These are phyloP conservation scores for Amiota mariae DNA, from an alignment of 2,888 invertebrate species.

Conservation along the genomic window DNA sequence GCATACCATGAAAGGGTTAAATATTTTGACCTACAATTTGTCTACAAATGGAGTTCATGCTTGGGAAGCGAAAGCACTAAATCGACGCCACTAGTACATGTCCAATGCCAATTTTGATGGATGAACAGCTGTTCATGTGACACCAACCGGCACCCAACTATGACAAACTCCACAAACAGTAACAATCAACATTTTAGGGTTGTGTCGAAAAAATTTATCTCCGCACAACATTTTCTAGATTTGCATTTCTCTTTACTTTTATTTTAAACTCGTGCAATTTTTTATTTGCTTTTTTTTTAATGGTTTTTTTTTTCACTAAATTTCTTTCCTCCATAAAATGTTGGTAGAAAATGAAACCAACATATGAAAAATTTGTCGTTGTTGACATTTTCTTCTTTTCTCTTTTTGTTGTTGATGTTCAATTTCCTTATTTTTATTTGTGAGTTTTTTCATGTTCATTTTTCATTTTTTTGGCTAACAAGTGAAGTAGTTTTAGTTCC, in stretches of 20 bases:
- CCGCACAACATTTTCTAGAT: not conserved
- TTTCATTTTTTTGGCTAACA: constrained; percentile 16
- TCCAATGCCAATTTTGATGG: constrained; percentile 16
- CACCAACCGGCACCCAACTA: not conserved
- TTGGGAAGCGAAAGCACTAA: not conserved
- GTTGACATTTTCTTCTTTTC: constrained; percentile 54
- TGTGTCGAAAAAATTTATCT: not conserved
- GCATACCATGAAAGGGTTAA: constrained; percentile 7
- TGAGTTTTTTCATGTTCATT: not conserved
- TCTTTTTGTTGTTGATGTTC: not conserved
- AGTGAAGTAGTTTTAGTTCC: constrained; percentile 8
- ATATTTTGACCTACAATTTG: not conserved
- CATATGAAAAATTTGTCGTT: constrained; percentile 41
- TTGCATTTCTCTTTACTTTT: not conserved
- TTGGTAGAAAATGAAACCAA: constrained; percentile 11
- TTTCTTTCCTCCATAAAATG: not conserved
- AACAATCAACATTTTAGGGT: not conserved
- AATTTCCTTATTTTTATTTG: constrained; percentile 11
- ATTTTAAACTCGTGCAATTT: constrained; percentile 11
- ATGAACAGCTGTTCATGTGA: constrained; percentile 18
- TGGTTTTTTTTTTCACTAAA: not conserved
- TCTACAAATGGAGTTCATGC: not conserved
- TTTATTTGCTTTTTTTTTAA: not conserved
- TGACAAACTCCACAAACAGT: not conserved
- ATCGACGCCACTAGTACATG: not conserved